Evolutionary conservation across 1,140 invertebrate species (phyloP), one percentile per base, ranked within the genome.

Genomic region (Pogonomyrmex californicus): DNA sequence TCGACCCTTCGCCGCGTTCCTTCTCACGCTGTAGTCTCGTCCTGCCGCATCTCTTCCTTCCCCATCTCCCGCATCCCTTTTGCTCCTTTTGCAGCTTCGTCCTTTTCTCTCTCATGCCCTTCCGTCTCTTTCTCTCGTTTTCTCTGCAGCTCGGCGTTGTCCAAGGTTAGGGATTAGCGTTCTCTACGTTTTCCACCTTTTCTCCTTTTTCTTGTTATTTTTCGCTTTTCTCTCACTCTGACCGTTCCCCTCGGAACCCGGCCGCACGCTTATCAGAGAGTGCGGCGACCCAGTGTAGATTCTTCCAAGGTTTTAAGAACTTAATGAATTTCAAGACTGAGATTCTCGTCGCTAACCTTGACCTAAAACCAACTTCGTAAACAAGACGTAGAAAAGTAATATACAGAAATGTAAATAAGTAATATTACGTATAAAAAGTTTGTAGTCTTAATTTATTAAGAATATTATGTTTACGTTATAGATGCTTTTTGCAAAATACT

Each of bases 101-200:
- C 63, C 60, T 54, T 71, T 66, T 62, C 60, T 75, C 41, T 56
- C 36, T 62, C 73, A 47, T 49, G 44, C 85, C 47, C 10, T 60
- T 65, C 54, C 41, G 44, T 77, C 86, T 77, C 90, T 89, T 85
- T 62, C 54, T n/a, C 33, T 86, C 30, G 30, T 54, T 78, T 47
- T 79, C 76, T 78, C 71, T 66, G 58, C 63, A 88, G 70, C 86
- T 86, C 82, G 85, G 65, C 86, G 91, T 94, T 94, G 93, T 83
- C 94, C 90, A 79, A 94, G 93, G 93, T 95, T 94, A 94, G 92
- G 93, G 91, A 91, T 92, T 87, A 82, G 88, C 89, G 89, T 91
- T 23, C 86, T 82, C 88, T 82, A 49, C 76, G 86, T 88, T 85
- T 87, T 71, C 70, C 36, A 30, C 83, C 62, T 78, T 85, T 44